Evolutionary conservation across 2,113 vertebrate species (phyloP), one percentile per base, ranked within the genome.

Genomic region (Caranx melampygus): DNA sequence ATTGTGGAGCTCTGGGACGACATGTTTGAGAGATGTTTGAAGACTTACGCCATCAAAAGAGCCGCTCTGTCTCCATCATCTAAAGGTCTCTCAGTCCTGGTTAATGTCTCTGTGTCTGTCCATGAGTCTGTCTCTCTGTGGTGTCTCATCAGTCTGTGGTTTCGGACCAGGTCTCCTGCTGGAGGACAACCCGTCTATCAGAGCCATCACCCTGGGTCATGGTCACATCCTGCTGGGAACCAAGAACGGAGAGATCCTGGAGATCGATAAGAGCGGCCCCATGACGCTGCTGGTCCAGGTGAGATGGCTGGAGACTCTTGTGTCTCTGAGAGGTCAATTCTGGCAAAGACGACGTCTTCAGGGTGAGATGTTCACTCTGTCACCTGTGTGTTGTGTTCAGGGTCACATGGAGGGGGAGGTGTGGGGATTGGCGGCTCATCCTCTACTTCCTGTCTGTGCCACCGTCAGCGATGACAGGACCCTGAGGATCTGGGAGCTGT

Each of bases 401-500:
- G 98, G 98, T 59, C 98, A 99, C 78, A 98, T 98, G 97, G 97
- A 99, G 83, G 98, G 98, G 18, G 97, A 99, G 82, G 97, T 99
- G 14, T 99, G 98, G 98, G 98, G 98, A 31, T 80, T 99, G 85
- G 97, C 98, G 0, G 95, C 96, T 49, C 98, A 99, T 51, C 98
- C 98, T 5, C 94, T 97, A 33, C 95, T 99, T 88, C 97, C 98
- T 14, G 93, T 99, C 86, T 99, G 98, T 14, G 98, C 98, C 59
- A 98, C 98, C 0, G 97, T 99, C 78, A 98, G 98, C 1, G 98
- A 99, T 0, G 98, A 99, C 87, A 97, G 96, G 91, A 99, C 98
- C 0, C 96, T 99, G 40, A 93, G 97, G 15, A 97, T 99, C 92
- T 99, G 98, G 98, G 98, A 99, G 62, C 95, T 99, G 16, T 99